Evolutionary conservation across 2,113 vertebrate genomes (phyloP).

Genomic region (Hyaena hyaena): DNA sequence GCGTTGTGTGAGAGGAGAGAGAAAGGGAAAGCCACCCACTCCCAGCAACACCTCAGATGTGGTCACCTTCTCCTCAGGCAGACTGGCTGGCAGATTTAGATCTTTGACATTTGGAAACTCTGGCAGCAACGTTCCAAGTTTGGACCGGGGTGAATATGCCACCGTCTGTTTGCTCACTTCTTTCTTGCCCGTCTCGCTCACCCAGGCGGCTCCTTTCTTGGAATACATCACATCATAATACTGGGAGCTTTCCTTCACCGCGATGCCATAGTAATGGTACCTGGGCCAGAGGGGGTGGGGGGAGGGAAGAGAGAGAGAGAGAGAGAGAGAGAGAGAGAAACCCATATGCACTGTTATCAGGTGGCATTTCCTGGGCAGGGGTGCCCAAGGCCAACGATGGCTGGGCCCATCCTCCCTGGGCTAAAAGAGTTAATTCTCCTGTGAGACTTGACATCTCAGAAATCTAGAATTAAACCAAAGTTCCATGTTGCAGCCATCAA

Average conservation of each 20-base stretch:
- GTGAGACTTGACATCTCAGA: constrained; percentile 1
- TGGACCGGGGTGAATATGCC: constrained; percentile 99
- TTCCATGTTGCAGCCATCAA: constrained; percentile 64
- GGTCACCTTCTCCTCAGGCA: constrained; percentile 99
- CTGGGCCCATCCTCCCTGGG: not conserved
- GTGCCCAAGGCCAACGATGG: not conserved
- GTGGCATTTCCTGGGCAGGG: not conserved
- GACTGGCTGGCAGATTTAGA: constrained; percentile 97
- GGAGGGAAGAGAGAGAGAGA: not conserved
- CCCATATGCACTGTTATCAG: not conserved
- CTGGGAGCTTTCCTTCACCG: constrained; percentile 98
- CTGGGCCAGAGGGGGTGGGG: constrained; percentile 81
- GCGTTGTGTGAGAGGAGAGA: not conserved
- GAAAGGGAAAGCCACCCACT: not conserved
- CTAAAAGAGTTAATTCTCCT: constrained; percentile 49
- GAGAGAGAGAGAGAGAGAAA: not conserved
- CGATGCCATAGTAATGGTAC: constrained; percentile 99
- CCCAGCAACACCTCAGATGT: constrained; percentile 79
- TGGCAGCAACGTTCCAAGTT: constrained; percentile 98
- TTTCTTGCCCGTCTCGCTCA: constrained; percentile 99
- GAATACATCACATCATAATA: constrained; percentile 99
- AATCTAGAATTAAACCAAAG: constrained; percentile 46
- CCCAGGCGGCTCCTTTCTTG: constrained; percentile 99
- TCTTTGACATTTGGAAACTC: constrained; percentile 99
- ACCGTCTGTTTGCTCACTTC: constrained; percentile 99